A percentile compares a stretch with the other conserved stretches of the same genome.
Evolutionary conservation across 2,113 vertebrate genomes (phyloP).

Genomic region (Leuciscus idus): DNA sequence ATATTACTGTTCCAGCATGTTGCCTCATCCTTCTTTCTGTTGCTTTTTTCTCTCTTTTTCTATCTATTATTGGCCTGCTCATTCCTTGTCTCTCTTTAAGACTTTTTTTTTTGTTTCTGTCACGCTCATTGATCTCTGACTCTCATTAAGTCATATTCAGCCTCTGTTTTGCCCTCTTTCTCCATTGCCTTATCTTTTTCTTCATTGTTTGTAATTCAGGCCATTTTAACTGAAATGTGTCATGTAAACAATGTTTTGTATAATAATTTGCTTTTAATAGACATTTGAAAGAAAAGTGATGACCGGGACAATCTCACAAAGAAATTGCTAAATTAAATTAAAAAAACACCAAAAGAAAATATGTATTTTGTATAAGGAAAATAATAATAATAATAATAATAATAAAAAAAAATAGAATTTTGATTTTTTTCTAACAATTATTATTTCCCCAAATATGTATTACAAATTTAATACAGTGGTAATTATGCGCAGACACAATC

Average conservation of each 20-base stretch:
- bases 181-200: background rate
- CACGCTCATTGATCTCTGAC: slow-evolving; percentile 5
- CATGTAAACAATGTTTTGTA: background rate
- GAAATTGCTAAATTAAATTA: background rate
- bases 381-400: background rate
- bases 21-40: slow-evolving; percentile 56
- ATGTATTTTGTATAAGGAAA: background rate
- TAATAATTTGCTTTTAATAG: background rate
- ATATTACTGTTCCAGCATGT: slow-evolving; percentile 65
- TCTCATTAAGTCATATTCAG: background rate
- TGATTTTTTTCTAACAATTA: background rate
- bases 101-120: slow-evolving; percentile 18
- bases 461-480: background rate
- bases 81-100: background rate
- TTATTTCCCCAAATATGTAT: background rate
- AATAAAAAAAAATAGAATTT: background rate
- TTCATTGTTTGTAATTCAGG: slow-evolving; percentile 19
- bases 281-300: background rate
- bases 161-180: background rate
- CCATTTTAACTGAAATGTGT: background rate
- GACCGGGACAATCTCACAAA: background rate
- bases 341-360: background rate
- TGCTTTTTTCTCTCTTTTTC: slow-evolving; percentile 37
- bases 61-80: slow-evolving; percentile 2
- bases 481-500: background rate